A percentile compares a stretch with the other conserved stretches of the same genome.
These are phyloP conservation scores for Sylvilagus bachmani DNA, from an alignment of 2,113 vertebrate genomes.

Conservation along the genomic window DNA sequence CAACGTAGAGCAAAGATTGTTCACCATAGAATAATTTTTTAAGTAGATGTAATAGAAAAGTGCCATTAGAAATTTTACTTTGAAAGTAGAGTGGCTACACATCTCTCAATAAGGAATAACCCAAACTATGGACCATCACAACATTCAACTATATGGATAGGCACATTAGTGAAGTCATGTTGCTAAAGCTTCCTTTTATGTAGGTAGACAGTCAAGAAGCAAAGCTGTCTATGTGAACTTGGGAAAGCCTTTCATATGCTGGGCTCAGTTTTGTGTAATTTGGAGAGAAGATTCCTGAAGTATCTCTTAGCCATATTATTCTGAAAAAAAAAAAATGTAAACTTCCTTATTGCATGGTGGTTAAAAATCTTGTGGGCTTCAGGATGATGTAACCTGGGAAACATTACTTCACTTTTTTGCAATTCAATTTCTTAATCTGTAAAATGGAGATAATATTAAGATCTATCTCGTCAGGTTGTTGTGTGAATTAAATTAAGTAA, in stretches of 20 bases:
- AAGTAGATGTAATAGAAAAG: not conserved
- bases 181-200: not conserved
- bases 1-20: not conserved
- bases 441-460: no score
- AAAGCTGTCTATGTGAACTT: not conserved
- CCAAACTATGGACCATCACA: not conserved
- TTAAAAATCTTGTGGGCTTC: not conserved
- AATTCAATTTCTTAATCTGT: not conserved
- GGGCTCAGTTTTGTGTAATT: not conserved
- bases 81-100: not conserved
- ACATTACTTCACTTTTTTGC: not conserved
- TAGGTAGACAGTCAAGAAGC: not conserved
- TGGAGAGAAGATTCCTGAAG: conserved; percentile 16
- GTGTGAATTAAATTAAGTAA: not conserved
- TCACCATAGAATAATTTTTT: not conserved
- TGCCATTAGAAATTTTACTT: not conserved
- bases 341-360: not conserved
- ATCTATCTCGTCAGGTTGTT: not conserved
- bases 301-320: not conserved
- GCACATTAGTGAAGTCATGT: not conserved
- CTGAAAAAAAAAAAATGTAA: not conserved
- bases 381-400: not conserved
- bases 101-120: not conserved
- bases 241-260: not conserved
- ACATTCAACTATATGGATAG: not conserved